Base-by-base conservation (phyloP, 2,888 invertebrate species). In the Morpho helenor region DNA sequence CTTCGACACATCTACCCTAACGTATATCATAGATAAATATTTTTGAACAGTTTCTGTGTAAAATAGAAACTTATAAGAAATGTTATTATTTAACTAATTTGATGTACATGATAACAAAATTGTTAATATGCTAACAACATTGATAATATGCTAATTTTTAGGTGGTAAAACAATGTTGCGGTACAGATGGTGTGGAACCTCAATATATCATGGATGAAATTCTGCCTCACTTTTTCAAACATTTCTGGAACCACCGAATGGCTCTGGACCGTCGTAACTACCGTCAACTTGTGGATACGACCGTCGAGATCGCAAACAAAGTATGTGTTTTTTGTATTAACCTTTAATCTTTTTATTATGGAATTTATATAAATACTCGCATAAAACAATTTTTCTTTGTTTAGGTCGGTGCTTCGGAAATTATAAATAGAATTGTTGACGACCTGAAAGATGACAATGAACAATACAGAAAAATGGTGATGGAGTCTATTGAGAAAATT, bases 201-300 rank as follows among this genome's bases (percentile, higher is more conserved):
- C 98, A 98, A 77, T 99, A 99, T 77, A 99, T 99, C 68, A 99
- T 99, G 89, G 99, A 99, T 73, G 99, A 99, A 82, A 99, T 99
- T 71, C 90, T 99, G 68, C 99, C 99, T 0, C 98, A 98, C 74
- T 99, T 99, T 88, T 99, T 99, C 91, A 98, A 98, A 85, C 98
- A 99, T 85, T 99, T 99, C 89, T 99, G 99, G 99, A 99, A 99
- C 81, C 99, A 99, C 80, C 94, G 99, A 66, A 99, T 99, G 99
- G 99, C 99, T 2, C 91, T 99, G 62, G 99, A 99, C 84, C 93
- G 99, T 53, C 93, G 99, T 63, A 99, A 99, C 84, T 99, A 99
- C 79, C 92, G 98, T 66, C 98, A 98, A 91, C 92, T 99, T 57
- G 99, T 99, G 0, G 99, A 99, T 79, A 99, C 99, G 0, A 99